Evolutionary conservation across 2,113 vertebrate genomes (phyloP).

Genomic region (Aegypius monachus): DNA sequence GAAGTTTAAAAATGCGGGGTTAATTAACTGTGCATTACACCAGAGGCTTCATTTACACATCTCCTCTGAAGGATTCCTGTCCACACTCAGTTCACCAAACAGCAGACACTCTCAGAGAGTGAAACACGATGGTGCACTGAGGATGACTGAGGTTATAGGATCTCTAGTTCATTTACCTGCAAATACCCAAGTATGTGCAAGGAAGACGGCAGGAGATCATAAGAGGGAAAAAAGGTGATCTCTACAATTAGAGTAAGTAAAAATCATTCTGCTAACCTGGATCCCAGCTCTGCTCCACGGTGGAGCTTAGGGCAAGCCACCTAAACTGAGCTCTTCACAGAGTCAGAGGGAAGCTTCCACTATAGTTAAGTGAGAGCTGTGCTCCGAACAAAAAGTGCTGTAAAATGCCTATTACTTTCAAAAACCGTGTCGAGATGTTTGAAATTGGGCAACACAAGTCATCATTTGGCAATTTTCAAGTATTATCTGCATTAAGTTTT

Average conservation of each 20-base stretch:
- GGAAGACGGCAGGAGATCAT: fast-evolving
- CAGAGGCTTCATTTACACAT: not conserved
- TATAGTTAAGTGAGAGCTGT: not conserved
- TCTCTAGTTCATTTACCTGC: not conserved
- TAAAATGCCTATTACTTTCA: not conserved
- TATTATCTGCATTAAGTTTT: not conserved
- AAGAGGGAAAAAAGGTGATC: not conserved
- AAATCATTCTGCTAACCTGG: not conserved
- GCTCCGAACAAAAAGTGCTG: not conserved
- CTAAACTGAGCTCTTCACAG: not conserved
- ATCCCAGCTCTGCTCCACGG: not conserved
- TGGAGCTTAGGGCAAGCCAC: not conserved
- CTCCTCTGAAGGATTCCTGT: not conserved
- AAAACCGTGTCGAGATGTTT: not conserved
- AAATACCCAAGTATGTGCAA: not conserved
- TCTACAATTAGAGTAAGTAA: not conserved
- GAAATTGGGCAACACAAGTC: not conserved
- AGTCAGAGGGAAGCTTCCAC: not conserved
- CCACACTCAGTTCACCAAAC: not conserved
- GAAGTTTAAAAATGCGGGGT: not conserved
- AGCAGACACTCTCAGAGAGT: not conserved
- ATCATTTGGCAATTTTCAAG: not conserved
- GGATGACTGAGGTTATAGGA: not conserved
- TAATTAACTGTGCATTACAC: not conserved
- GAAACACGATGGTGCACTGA: fast-evolving